A percentile compares a stretch with the other conserved stretches of the same genome.
phyloP scores from a whole-genome alignment of 2,797 vertebrate genomes.

The Epinephelus awoara region DNA sequence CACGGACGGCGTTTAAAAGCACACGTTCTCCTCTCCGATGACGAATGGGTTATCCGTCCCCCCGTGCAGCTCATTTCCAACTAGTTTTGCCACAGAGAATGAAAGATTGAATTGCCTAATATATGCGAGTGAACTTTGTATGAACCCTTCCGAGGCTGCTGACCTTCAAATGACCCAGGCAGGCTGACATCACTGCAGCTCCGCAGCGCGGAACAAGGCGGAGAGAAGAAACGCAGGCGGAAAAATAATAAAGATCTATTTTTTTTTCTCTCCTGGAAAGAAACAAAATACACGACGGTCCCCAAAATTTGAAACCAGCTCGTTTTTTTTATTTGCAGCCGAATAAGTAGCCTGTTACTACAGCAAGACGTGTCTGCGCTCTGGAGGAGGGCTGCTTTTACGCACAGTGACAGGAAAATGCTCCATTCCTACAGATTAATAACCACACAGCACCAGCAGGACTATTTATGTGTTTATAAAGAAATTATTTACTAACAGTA shows the following conservation, averaged over 20 bases:
- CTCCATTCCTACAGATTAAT: not conserved
- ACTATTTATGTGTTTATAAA: not conserved
- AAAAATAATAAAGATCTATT: conserved; percentile 2
- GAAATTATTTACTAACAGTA: not conserved
- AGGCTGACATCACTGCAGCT: conserved; percentile 94
- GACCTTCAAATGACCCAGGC: conserved; percentile 99
- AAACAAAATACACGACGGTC: conserved; percentile 23
- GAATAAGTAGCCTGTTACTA: not conserved
- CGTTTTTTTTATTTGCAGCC: not conserved
- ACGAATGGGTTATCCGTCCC: conserved; percentile 91
- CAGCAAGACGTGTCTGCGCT: not conserved
- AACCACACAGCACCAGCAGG: not conserved
- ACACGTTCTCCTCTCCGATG: conserved; percentile 84
- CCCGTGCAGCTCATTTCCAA: conserved; percentile 94
- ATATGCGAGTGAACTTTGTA: conserved; percentile 99
- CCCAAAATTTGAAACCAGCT: not conserved
- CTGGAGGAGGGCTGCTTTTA: not conserved
- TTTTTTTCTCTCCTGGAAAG: conserved; percentile 25
- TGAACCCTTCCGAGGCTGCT: conserved; percentile 99
- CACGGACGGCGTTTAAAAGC: conserved; percentile 70
- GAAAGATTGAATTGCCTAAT: conserved; percentile 99
- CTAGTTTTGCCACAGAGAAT: conserved; percentile 94
- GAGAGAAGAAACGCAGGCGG: conserved; percentile 68
- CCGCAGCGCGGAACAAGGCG: conserved; percentile 73
- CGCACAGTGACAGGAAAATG: conserved; percentile 3